Evolutionary conservation across 2,888 invertebrate species (phyloP).

Genomic region (Chalcis sispes): DNA sequence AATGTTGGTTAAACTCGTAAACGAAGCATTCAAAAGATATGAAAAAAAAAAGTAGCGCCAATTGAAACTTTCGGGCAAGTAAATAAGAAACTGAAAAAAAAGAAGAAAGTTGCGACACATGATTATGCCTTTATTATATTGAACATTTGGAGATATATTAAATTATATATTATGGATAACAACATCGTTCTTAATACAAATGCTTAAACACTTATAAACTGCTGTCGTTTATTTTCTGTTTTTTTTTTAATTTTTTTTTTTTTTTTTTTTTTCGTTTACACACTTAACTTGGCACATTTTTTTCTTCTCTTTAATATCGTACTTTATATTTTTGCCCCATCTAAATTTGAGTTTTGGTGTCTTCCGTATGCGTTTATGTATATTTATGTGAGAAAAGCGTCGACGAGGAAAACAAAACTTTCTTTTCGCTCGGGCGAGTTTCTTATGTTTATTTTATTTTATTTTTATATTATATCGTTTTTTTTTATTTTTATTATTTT

Average conservation of each 20-base stretch:
- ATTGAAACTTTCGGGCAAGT: neutral
- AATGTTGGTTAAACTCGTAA: neutral
- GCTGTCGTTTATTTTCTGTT: constrained; percentile 1
- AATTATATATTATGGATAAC: constrained; percentile 44
- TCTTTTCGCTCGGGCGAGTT: no score
- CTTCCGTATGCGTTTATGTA: no score
- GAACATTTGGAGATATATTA: constrained; percentile 48
- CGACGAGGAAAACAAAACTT: neutral
- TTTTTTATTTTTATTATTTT: neutral
- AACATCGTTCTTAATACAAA: constrained; percentile 47
- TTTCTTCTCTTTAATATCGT: no score
- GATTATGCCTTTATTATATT: constrained; percentile 49
- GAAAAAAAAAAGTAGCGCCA: neutral
- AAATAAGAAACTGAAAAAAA: neutral
- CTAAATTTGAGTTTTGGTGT: no score
- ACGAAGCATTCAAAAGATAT: neutral
- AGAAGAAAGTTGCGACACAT: constrained; percentile 20
- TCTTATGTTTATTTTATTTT: no score
- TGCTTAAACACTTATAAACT: constrained; percentile 50
- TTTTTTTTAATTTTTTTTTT: neutral
- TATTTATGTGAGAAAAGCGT: no score
- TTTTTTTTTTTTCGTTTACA: neutral
- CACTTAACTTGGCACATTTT: no score
- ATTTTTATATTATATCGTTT: neutral
- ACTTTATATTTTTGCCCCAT: neutral